phyloP scores from a whole-genome alignment of 2,113 vertebrate genomes.

The Cyanocitta stelleri region DNA sequence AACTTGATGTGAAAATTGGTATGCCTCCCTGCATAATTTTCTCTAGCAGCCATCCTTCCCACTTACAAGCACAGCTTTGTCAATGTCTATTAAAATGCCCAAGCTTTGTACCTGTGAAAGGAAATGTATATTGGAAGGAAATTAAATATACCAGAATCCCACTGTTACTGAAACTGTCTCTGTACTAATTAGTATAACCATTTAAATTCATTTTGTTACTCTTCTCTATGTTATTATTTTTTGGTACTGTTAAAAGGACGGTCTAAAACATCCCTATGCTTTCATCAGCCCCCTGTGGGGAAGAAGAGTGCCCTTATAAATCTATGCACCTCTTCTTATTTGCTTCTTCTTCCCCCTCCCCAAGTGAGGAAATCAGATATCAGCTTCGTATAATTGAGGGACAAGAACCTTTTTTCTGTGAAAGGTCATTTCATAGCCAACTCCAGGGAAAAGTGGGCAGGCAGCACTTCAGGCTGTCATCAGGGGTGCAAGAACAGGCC shows the following conservation, averaged over 20 bases:
- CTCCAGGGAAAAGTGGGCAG: background rate
- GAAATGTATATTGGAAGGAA: background rate
- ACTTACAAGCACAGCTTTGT: background rate
- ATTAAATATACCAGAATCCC: background rate
- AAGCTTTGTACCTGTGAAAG: background rate
- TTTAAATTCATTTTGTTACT: background rate
- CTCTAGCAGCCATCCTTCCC: background rate
- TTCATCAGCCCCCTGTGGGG: background rate
- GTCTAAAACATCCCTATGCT: background rate
- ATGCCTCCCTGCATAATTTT: background rate
- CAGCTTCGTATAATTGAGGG: background rate
- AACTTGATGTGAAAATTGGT: background rate
- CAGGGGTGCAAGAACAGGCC: background rate
- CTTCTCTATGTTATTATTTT: background rate
- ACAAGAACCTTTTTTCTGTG: background rate
- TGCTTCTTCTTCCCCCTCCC: background rate
- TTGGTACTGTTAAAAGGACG: background rate
- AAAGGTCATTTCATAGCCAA: background rate
- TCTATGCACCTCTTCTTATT: background rate
- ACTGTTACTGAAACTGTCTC: background rate
- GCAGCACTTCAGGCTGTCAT: background rate
- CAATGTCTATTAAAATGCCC: background rate
- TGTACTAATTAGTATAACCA: background rate
- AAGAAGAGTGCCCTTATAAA: background rate
- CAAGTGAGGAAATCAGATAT: background rate